Percentiles rank a stretch among this genome's conserved stretches.
Conservation (phyloP, 2,888 invertebrate genomes). For the Epinotia nisella region DNA sequence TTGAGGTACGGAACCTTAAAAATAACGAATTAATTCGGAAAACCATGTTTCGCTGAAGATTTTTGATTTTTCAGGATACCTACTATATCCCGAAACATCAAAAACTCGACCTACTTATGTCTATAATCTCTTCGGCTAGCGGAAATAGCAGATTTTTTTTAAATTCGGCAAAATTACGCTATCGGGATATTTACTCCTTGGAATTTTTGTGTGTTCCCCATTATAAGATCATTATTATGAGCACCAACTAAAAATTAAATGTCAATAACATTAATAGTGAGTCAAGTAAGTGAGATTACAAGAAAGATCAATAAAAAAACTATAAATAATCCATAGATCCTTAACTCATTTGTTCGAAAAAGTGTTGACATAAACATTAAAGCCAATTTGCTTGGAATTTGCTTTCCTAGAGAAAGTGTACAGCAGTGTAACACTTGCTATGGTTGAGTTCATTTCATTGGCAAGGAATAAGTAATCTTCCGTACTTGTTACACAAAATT, state of each 20-base stretch:
- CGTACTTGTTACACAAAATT: neutral
- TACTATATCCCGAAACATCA: too few species aligned
- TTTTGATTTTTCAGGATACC: too few species aligned
- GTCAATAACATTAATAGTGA: neutral
- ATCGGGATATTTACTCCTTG: too few species aligned
- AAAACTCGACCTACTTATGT: too few species aligned
- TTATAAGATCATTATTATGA: constrained; percentile 30
- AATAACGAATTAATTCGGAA: too few species aligned
- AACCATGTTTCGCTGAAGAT: too few species aligned
- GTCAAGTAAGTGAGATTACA: constrained; percentile 9
- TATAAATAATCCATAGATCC: neutral
- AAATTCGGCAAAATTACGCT: too few species aligned
- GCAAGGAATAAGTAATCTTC: neutral
- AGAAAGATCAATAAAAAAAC: neutral
- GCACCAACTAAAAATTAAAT: constrained; percentile 34
- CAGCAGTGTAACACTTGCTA: constrained; percentile 31
- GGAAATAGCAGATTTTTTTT: too few species aligned
- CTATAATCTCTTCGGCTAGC: too few species aligned
- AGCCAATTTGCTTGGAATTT: constrained; percentile 18
- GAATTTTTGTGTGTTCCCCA: too few species aligned
- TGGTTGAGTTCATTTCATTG: constrained; percentile 31
- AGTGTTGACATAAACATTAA: neutral
- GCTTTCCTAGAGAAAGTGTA: constrained; percentile 34
- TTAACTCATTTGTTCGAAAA: neutral
- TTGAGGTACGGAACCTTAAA: too few species aligned